Evolutionary conservation across 1,140 invertebrate genomes (phyloP), one percentile per base, ranked within the genome.

Genomic region (Diabrotica virgifera): DNA sequence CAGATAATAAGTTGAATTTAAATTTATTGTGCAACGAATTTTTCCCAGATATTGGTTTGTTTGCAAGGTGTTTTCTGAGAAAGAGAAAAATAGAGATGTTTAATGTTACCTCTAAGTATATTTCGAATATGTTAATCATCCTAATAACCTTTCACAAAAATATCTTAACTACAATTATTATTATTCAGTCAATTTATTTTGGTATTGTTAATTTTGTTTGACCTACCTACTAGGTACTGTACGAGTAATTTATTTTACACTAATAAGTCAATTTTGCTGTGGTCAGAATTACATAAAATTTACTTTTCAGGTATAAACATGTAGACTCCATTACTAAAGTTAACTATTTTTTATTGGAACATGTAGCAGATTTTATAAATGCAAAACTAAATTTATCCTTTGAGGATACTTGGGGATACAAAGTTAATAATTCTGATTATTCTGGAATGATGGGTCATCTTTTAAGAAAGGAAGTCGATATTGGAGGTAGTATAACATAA

Each of bases 361-460:
- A 84, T 70, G 70, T 88, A 9, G 68, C 80, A 2, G 80, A 85
- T 58, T 82, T 83, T 57, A 72, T 87, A 52, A 87, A 87, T 68
- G 85, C 82, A 7, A 82, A 78, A 64, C 81, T 85, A 24, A 81
- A 77, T 46, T 85, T 82, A 69, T 68, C 80, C 0, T 77, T 80
- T n/a, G 76, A 76, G 5, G 68, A 80, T 10, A 83, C 80, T 0
- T 89, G 87, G 87, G 87, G 87, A 9, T 80, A 79, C 66, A 74
- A 76, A 64, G 61, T 74, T 50, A 74, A 75, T 36, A 66, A 74
- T 13, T 73, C 74, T 7, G 74, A 83, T 4, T 88, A 86, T 86
- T 86, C 71, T 72, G 86, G 86, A 0, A 87, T 89, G 85, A 85
- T 85, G 40, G 86, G 86, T 5, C 80, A 85, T 75, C 69, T 89